Evolutionary conservation across 2,797 vertebrate species (phyloP), one percentile per base, ranked within the genome.

Genomic region (Pitangus sulphuratus): DNA sequence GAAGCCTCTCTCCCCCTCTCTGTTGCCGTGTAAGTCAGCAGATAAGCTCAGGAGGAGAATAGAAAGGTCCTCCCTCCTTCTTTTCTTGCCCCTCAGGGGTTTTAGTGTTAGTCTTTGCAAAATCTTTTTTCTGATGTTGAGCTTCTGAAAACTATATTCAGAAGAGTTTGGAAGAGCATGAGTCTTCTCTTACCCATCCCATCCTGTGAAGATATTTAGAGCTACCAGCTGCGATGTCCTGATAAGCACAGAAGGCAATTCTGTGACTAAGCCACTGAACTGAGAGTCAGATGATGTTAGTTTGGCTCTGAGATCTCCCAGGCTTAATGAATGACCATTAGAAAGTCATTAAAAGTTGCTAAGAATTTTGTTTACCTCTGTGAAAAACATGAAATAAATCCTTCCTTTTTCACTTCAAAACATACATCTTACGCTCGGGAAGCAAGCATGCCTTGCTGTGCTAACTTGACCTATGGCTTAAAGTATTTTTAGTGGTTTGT

Each of bases 81-180:
- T 90, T 69, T 90, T 77, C 51, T 81, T 74, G 20, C 28, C 64
- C 92, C 60, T 72, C 57, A 58, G 71, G 77, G 58, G 28, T 47
- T 93, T 82, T 89, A 92, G n/a, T 84, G 86, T 94, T 95, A 86
- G 85, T 91, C 79, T 92, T 92, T 91, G 88, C 93, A 87, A 95
- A 93, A 85, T 87, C 33, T 66, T 30, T 95, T 92, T 96, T 86
- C 75, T 94, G 82, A 89, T 87, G 75, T 24, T 95, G 78, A 87
- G 84, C 62, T 95, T 96, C 79, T 88, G 81, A 95, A 93, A 93
- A 93, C n/a, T 77, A 40, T 89, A 89, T 83, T 81, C 60, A 66
- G 80, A 82, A 87, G 60, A 83, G 65, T 85, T 81, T 87, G 69
- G 75, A 87, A 68, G 61, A 77, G 47, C 50, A 9, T 35, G 37